A percentile compares a stretch with the other conserved stretches of the same genome.
These are phyloP conservation scores for Sciurus niger DNA, from an alignment of 2,113 vertebrate species.

Conservation along the genomic window DNA sequence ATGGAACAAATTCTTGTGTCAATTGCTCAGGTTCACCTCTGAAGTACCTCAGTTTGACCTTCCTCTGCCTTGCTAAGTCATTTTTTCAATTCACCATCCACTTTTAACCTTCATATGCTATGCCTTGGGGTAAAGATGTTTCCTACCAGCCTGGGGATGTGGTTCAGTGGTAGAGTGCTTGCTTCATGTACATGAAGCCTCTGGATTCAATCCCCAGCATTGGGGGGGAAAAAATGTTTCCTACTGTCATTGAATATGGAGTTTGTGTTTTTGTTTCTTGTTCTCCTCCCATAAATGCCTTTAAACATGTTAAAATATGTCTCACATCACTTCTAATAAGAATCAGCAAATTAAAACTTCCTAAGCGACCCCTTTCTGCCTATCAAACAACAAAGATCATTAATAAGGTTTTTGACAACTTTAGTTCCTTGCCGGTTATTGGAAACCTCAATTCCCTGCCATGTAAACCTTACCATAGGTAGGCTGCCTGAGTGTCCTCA, in stretches of 20 bases:
- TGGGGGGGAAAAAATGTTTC: neutral
- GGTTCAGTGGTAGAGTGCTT: too few species aligned
- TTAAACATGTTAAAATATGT: conserved; percentile 52
- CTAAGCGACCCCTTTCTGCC: neutral
- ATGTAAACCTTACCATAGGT: neutral
- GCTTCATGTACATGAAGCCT: too few species aligned
- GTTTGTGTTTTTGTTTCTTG: conserved; percentile 38
- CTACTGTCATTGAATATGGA: neutral
- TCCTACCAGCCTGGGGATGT: neutral
- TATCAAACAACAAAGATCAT: conserved; percentile 40
- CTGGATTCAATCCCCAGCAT: too few species aligned
- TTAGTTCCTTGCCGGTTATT: neutral
- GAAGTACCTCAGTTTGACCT: neutral
- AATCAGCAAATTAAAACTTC: conserved; percentile 36
- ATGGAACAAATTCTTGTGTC: neutral
- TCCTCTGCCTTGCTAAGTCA: conserved; percentile 31
- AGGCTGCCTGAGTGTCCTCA: neutral
- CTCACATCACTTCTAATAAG: neutral
- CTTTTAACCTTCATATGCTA: neutral
- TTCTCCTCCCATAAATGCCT: conserved; percentile 28
- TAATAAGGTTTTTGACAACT: conserved; percentile 33
- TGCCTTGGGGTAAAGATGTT: conserved; percentile 10
- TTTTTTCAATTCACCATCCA: neutral
- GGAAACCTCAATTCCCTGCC: neutral
- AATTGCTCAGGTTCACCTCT: neutral